Percentiles rank a stretch among this genome's conserved stretches.
Evolutionary conservation across 2,797 vertebrate genomes (phyloP).

Genomic region (Sandelia bainsii): DNA sequence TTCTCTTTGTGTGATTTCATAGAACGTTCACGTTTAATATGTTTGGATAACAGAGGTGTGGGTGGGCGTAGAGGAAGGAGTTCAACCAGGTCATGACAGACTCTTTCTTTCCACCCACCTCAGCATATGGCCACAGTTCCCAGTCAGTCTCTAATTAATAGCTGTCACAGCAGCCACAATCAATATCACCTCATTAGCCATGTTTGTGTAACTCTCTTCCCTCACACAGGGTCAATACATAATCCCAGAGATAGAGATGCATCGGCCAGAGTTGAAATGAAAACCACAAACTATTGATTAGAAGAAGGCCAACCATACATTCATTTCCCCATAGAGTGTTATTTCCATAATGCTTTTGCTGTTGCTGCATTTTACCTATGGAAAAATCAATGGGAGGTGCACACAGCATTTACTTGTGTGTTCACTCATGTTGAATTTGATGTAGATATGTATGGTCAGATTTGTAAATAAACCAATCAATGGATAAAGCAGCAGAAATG

Average conservation of each 20-base stretch:
- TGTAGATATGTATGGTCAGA: conserved; percentile 46
- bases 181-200: conserved; percentile 82
- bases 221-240: conserved; percentile 63
- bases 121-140: conserved; percentile 63
- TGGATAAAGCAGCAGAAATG: conserved; percentile 35
- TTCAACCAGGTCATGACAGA: conserved; percentile 41
- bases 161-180: conserved; percentile 80
- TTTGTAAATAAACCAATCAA: conserved; percentile 59
- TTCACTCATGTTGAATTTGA: conserved; percentile 55
- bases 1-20: conserved; percentile 2
- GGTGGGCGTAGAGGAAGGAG: conserved; percentile 29
- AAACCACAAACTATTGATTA: conserved; percentile 73
- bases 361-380: conserved; percentile 68
- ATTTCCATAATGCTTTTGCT: conserved; percentile 66
- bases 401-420: conserved; percentile 48
- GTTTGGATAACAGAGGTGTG: conserved; percentile 9
- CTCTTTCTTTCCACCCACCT: conserved; percentile 58
- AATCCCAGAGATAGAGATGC: conserved; percentile 67
- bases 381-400: conserved; percentile 66
- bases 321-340: conserved; percentile 63
- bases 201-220: conserved; percentile 70
- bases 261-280: conserved; percentile 55
- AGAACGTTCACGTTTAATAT: not conserved
- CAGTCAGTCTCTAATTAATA: conserved; percentile 81
- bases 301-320: conserved; percentile 54